These are phyloP conservation scores for Cotesia chilonis DNA, from an alignment of 1,140 invertebrate species.

Conservation along the genomic window DNA sequence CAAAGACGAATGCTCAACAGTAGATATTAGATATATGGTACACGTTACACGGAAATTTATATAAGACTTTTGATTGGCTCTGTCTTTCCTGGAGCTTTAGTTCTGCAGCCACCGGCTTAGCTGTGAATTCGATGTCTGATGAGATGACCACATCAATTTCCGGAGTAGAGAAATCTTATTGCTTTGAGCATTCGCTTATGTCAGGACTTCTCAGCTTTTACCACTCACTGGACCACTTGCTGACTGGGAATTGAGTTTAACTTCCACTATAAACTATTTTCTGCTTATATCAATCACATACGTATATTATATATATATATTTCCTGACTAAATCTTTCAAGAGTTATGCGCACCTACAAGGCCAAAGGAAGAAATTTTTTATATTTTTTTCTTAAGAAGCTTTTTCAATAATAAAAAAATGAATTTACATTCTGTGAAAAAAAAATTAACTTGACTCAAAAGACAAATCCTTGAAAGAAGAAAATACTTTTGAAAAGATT, in stretches of 20 bases:
- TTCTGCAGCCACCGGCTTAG: background rate
- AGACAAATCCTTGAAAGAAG: too few species aligned
- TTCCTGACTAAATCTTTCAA: too few species aligned
- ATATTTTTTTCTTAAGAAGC: too few species aligned
- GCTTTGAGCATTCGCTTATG: constrained; percentile 33
- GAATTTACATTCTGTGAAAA: too few species aligned
- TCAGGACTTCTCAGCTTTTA: constrained; percentile 1
- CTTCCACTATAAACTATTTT: constrained; percentile 2
- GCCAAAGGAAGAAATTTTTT: too few species aligned
- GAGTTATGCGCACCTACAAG: too few species aligned
- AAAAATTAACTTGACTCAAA: too few species aligned
- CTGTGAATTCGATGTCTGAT: constrained; percentile 30
- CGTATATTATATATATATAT: background rate
- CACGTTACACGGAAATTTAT: constrained; percentile 27
- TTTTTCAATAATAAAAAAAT: too few species aligned
- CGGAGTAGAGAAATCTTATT: constrained; percentile 27
- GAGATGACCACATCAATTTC: constrained; percentile 33
- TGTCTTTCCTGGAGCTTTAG: constrained; percentile 17
- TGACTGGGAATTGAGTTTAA: background rate
- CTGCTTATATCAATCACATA: background rate
- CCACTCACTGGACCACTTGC: background rate
- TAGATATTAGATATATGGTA: too few species aligned
- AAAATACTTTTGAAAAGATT: too few species aligned
- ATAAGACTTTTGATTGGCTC: constrained; percentile 29
- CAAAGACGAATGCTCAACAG: too few species aligned